A percentile compares a stretch with the other conserved stretches of the same genome.
Evolutionary conservation across 1,140 invertebrate species (phyloP).

Genomic region (Wiebesia pumilae): DNA sequence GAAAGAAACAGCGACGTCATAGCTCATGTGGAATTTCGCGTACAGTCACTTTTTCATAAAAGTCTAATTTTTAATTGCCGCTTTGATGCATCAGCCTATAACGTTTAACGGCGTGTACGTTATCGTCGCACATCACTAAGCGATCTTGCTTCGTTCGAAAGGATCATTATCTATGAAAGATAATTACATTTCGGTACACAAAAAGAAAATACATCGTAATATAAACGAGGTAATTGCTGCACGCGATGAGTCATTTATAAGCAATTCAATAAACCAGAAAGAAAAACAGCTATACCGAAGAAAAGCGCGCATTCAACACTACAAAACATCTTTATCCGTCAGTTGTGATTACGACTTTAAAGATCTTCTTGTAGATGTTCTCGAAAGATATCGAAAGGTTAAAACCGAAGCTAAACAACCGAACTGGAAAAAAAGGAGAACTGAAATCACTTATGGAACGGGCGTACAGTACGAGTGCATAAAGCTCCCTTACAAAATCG

Average conservation of each 20-base stretch:
- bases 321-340: slow-evolving; percentile 1
- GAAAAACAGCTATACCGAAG: not conserved
- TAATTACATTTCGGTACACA: not conserved
- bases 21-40: not conserved
- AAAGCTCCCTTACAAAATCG: not conserved
- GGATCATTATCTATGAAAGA: not conserved
- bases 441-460: slow-evolving; percentile 7
- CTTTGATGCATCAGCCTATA: not conserved
- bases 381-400: not conserved
- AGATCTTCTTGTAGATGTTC: too few species aligned
- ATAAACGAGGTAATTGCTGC: too few species aligned
- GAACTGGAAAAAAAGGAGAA: not conserved
- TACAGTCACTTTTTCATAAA: not conserved
- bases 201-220: too few species aligned
- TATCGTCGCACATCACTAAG: too few species aligned
- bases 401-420: not conserved
- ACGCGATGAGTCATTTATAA: not conserved
- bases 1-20: not conserved
- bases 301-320: too few species aligned
- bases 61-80: not conserved
- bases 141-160: not conserved
- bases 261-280: not conserved
- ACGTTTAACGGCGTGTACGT: not conserved
- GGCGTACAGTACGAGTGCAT: not conserved
- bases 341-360: not conserved